These are phyloP conservation scores for Pomatostomus ruficeps DNA, from an alignment of 2,113 vertebrate genomes.

Conservation along the genomic window DNA sequence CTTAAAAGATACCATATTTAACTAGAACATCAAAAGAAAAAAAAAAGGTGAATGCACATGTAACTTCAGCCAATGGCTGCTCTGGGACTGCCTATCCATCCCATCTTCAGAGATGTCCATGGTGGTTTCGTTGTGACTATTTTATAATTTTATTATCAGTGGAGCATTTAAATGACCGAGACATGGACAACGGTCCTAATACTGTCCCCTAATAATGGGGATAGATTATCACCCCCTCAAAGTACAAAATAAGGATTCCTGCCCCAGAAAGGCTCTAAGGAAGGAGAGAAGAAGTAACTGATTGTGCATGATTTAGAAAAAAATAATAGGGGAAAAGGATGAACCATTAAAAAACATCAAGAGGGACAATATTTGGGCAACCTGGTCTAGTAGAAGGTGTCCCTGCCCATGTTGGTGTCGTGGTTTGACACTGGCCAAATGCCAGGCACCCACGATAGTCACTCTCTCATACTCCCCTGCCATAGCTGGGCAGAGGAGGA, in stretches of 20 bases:
- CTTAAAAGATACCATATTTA: not conserved
- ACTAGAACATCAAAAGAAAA: not conserved
- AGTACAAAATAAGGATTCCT: not conserved
- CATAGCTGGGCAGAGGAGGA: no score
- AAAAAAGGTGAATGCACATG: rapidly evolving
- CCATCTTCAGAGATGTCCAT: not conserved
- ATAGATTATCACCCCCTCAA: not conserved
- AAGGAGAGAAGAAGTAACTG: not conserved
- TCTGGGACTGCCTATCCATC: not conserved
- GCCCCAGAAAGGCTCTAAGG: not conserved
- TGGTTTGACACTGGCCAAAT: no score
- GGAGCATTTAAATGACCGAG: not conserved
- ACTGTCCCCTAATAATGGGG: no score
- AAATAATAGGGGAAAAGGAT: rapidly evolving
- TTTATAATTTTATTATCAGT: not conserved
- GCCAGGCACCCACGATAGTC: no score
- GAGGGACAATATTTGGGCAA: not conserved
- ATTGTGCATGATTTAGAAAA: not conserved
- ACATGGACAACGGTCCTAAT: not conserved
- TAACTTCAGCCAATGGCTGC: not conserved
- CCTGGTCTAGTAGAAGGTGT: not conserved
- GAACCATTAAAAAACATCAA: not conserved
- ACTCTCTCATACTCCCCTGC: no score
- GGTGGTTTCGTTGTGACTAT: not conserved
- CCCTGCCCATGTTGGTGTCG: not conserved